Evolutionary conservation across 1,140 invertebrate species (phyloP), one percentile per base, ranked within the genome.

Genomic region (Heliconius himera): DNA sequence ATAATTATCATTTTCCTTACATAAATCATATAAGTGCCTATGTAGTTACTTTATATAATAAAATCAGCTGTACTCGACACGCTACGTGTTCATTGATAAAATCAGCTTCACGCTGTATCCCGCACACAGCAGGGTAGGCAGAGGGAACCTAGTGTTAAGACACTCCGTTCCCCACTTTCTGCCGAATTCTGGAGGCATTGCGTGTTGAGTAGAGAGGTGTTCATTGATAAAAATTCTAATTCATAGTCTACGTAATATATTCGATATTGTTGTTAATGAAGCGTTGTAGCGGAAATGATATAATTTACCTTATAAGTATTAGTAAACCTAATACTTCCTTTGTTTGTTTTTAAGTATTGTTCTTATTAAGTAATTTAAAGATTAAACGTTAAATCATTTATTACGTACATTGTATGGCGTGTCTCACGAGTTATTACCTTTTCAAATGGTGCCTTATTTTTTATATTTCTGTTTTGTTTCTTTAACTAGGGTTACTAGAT

Each of bases 261-360:
- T 49, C 26, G 29, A 74, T 76, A 78, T 73, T 51, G 46, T n/a
- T 46, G 70, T 51, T 74, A 81, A 38, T 77, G 79, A 77, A 77
- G 79, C 79, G 75, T 77, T 33, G 38, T 81, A 82, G 72, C 84
- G 83, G 87, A 87, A 86, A 81, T 81, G 80, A 82, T 79, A 73
- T 51, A 51, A 81, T 82, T 81, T 85, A 84, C 83, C 81, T 84
- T 83, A 82, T 84, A 88, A 85, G 49, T 51, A 51, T 20, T 51
- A 20, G 82, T 78, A 81, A 82, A 79, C 49, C 18, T 77, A 81
- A 82, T 56, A 77, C 84, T 90, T 91, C 90, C 90, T 86, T 81
- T 74, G 71, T 88, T 90, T 91, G 89, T 91, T 88, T 85, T 88
- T 83, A 76, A 73, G 70, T 79, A 90, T 88, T 88, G 86, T 88